These are phyloP conservation scores for Umimayanthus kanabou DNA, from an alignment of 92 coral and sea anemone species.

Conservation along the genomic window DNA sequence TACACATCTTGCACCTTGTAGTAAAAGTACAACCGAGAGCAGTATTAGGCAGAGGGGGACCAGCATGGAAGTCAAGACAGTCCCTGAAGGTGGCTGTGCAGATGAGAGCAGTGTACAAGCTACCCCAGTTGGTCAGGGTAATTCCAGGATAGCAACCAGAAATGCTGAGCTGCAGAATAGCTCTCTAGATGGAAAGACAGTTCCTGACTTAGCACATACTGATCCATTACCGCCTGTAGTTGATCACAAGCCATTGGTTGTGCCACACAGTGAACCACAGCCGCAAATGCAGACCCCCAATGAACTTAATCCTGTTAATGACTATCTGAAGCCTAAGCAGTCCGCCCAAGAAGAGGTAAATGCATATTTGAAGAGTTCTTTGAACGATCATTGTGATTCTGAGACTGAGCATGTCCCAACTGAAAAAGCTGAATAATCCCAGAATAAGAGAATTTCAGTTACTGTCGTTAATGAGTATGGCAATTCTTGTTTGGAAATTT, in stretches of 20 bases:
- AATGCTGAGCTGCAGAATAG: neutral
- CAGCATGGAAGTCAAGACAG: neutral
- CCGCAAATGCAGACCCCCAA: neutral
- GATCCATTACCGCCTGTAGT: neutral
- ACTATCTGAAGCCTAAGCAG: neutral
- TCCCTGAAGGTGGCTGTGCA: neutral
- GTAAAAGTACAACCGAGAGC: neutral
- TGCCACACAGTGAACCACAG: neutral
- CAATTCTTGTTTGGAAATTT: too few relatives aligned
- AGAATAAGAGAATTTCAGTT: neutral
- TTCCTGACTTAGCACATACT: neutral
- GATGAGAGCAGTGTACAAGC: neutral
- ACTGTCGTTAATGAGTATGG: too few relatives aligned
- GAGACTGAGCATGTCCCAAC: neutral
- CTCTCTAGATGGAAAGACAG: neutral
- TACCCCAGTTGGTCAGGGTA: neutral
- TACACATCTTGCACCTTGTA: neutral
- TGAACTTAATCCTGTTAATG: neutral
- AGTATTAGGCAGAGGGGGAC: neutral
- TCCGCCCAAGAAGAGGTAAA: conserved; percentile 14
- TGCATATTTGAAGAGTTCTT: neutral
- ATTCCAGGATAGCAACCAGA: neutral
- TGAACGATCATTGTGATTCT: neutral
- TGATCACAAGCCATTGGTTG: neutral
- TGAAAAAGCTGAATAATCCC: neutral